Evolutionary conservation across 1,140 invertebrate genomes (phyloP), one percentile per base, ranked within the genome.

Genomic region (Colletes latitarsis): DNA sequence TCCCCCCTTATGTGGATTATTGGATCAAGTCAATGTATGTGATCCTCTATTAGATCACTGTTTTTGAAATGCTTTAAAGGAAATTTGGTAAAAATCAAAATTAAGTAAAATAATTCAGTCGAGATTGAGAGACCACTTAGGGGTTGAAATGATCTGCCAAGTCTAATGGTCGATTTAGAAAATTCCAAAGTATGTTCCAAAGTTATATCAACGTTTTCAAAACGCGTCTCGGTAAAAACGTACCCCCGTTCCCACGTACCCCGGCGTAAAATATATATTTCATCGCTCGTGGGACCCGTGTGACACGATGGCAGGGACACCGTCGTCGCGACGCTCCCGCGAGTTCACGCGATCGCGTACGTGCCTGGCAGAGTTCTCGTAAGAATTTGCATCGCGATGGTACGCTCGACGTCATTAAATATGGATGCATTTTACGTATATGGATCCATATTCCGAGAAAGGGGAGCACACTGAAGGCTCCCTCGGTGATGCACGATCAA

Each of bases 301-400:
- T 39, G 57, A 49, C 85, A 68, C 55, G 30, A 30, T 30, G 30
- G 30, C 19, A n/a, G 43, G 58, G 17, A 6, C 30, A 30, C 30
- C 30, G 30, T 30, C 30, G 30, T 30, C 30, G 30, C 30, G 58
- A 43, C 67, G 8, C n/a, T 12, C 43, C 39, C 10, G 21, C 21
- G 53, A 55, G 53, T 17, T 21, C n/a, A 39, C 6, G 14, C 66
- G 15, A 6, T 39, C 43, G 39, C 84, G 77, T 84, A 74, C 89
- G 89, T 87, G 91, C 82, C 87, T 15, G 70, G 53, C 90, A 89
- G 90, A 90, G 30, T 89, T 91, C 91, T 91, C 91, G 90, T 89
- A 92, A 90, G 89, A 92, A 93, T 93, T 93, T 93, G 91, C 92
- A 92, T 93, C 88, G 88, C 84, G 81, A 84, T 67, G 43, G 63